phyloP scores from a whole-genome alignment of 1,140 invertebrate genomes.

The Dysdera silvatica region DNA sequence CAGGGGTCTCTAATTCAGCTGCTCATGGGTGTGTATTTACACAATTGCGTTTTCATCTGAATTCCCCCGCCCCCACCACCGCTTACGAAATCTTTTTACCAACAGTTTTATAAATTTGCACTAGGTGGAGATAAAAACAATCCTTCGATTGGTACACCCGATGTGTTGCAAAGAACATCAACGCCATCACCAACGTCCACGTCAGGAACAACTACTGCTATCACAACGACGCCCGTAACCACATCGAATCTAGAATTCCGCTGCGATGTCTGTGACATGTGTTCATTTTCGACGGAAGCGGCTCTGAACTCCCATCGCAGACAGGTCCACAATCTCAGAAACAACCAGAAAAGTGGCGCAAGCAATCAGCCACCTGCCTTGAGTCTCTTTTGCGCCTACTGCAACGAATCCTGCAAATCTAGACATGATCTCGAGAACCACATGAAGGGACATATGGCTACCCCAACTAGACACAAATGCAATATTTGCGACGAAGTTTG shows the following conservation, averaged over 20 bases:
- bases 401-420: constrained; percentile 79
- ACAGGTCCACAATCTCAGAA: constrained; percentile 34
- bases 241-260: constrained; percentile 41
- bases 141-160: no score
- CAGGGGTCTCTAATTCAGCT: no score
- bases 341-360: constrained; percentile 24
- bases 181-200: neutral
- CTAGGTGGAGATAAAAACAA: no score
- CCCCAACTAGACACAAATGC: constrained; percentile 72
- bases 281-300: constrained; percentile 15
- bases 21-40: no score
- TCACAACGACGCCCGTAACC: neutral
- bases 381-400: constrained; percentile 85
- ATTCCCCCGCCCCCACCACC: no score
- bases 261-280: constrained; percentile 27
- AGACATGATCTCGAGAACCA: constrained; percentile 78
- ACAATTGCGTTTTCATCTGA: no score
- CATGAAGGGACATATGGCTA: constrained; percentile 67
- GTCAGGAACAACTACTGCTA: constrained; percentile 11
- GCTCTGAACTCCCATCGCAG: constrained; percentile 31
- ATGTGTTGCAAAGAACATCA: no score
- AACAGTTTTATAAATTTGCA: no score
- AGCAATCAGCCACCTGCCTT: constrained; percentile 69
- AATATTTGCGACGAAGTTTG: constrained; percentile 92
- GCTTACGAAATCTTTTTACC: no score